phyloP scores from a whole-genome alignment of 2,113 vertebrate genomes.

The Calyptomena viridis region DNA sequence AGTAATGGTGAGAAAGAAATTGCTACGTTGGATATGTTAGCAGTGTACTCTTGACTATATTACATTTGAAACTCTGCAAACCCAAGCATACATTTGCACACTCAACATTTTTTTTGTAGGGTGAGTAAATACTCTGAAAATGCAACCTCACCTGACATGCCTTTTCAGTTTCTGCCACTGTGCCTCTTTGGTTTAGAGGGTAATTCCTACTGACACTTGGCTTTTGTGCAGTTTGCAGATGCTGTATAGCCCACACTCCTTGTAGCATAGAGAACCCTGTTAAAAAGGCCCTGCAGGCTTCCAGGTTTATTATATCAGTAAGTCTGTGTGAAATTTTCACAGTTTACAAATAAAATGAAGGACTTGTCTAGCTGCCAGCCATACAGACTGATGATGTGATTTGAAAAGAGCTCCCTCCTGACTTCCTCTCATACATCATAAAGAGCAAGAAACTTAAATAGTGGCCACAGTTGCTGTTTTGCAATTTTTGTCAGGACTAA shows the following conservation, averaged over 20 bases:
- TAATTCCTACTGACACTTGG: neutral
- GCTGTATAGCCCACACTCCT: neutral
- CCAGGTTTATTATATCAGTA: slow-evolving; percentile 10
- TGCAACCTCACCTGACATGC: neutral
- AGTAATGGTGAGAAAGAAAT: neutral
- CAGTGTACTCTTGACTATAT: neutral
- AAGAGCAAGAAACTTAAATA: slow-evolving; percentile 43
- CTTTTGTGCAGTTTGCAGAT: neutral
- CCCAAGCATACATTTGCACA: neutral
- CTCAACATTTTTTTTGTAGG: neutral
- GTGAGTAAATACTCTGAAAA: neutral
- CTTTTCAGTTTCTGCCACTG: neutral
- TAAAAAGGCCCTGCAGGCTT: neutral
- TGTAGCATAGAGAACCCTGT: neutral
- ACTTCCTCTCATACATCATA: neutral
- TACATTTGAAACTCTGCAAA: neutral
- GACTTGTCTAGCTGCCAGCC: slow-evolving; percentile 24
- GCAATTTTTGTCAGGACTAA: slow-evolving; percentile 32
- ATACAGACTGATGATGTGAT: neutral
- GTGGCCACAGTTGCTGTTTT: slow-evolving; percentile 16
- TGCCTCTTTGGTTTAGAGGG: neutral
- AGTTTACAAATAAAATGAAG: slow-evolving; percentile 58
- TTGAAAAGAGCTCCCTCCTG: neutral
- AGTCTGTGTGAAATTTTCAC: slow-evolving; percentile 31
- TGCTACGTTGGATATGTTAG: neutral